Conservation (phyloP, 2,797 vertebrate species). For the Sebastolobus altivelis region DNA sequence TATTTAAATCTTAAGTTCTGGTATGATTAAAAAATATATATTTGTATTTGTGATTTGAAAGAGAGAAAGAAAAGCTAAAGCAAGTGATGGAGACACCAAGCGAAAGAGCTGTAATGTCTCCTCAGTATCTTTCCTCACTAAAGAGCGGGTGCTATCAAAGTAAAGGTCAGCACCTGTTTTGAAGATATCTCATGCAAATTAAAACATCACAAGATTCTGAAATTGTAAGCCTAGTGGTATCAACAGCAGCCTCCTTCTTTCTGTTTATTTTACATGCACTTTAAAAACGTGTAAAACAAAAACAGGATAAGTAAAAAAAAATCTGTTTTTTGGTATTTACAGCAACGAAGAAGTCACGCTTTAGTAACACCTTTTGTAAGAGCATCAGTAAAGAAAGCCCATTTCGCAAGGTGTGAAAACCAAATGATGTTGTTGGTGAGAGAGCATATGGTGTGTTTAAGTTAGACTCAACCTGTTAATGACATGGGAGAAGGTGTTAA, state of each 20-base stretch:
- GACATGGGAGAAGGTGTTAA: slow-evolving; percentile 45
- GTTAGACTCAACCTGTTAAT: slow-evolving; percentile 41
- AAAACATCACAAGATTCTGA: background rate
- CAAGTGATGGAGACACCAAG: background rate
- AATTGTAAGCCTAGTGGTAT: background rate
- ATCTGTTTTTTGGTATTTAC: slow-evolving; percentile 18
- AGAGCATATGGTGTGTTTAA: slow-evolving; percentile 56
- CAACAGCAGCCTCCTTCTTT: background rate
- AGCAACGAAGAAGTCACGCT: slow-evolving; percentile 23
- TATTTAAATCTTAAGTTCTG: background rate
- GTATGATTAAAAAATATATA: background rate
- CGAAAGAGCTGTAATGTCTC: background rate
- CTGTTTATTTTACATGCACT: background rate
- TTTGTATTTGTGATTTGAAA: background rate
- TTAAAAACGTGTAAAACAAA: slow-evolving; percentile 17
- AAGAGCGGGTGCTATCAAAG: background rate
- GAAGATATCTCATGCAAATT: background rate
- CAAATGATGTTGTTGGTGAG: slow-evolving; percentile 38
- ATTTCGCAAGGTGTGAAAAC: slow-evolving; percentile 62
- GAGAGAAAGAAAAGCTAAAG: background rate
- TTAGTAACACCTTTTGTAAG: slow-evolving; percentile 51
- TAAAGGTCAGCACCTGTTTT: slow-evolving; percentile 22
- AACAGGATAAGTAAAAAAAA: slow-evolving; percentile 5
- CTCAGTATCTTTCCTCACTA: background rate
- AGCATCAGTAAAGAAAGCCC: slow-evolving; percentile 36